A percentile compares a stretch with the other conserved stretches of the same genome.
Conservation (phyloP, 2,888 invertebrate genomes). For the Therioaphis trifolii region DNA sequence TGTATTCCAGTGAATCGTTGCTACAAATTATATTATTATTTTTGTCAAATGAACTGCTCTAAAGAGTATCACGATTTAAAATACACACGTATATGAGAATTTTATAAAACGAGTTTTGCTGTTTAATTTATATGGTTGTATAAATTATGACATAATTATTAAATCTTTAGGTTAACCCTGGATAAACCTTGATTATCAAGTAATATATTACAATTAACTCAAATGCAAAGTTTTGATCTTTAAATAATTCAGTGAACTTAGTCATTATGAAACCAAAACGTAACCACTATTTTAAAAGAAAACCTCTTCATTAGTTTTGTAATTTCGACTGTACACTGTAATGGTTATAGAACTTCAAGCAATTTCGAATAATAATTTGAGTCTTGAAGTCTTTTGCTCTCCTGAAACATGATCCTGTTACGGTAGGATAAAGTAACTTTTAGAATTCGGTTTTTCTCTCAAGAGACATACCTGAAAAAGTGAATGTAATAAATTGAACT, state of each 20-base stretch:
- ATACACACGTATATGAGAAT: not conserved
- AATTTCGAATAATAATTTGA: slow-evolving; percentile 34
- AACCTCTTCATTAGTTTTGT: slow-evolving; percentile 31
- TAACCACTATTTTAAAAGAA: not conserved
- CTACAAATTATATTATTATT: not conserved
- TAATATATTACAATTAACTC: slow-evolving; percentile 29
- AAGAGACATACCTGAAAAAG: slow-evolving; percentile 7
- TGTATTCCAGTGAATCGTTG: no score
- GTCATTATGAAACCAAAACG: slow-evolving; percentile 16
- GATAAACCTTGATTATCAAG: not conserved
- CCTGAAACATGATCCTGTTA: slow-evolving; percentile 14
- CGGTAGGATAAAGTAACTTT: slow-evolving; percentile 42
- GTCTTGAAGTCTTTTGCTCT: slow-evolving; percentile 15
- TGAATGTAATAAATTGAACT: slow-evolving; percentile 44
- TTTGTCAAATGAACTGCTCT: not conserved
- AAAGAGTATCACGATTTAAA: not conserved
- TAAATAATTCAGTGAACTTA: not conserved
- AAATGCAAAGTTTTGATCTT: slow-evolving; percentile 28
- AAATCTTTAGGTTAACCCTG: not conserved
- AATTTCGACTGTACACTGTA: slow-evolving; percentile 3
- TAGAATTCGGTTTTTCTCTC: slow-evolving; percentile 14
- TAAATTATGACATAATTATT: slow-evolving; percentile 22
- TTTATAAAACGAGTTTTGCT: not conserved
- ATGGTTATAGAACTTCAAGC: slow-evolving; percentile 6
- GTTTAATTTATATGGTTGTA: not conserved